A percentile compares a stretch with the other conserved stretches of the same genome.
Evolutionary conservation across 1,140 invertebrate species (phyloP).

Genomic region (Drosophila nebulosa): DNA sequence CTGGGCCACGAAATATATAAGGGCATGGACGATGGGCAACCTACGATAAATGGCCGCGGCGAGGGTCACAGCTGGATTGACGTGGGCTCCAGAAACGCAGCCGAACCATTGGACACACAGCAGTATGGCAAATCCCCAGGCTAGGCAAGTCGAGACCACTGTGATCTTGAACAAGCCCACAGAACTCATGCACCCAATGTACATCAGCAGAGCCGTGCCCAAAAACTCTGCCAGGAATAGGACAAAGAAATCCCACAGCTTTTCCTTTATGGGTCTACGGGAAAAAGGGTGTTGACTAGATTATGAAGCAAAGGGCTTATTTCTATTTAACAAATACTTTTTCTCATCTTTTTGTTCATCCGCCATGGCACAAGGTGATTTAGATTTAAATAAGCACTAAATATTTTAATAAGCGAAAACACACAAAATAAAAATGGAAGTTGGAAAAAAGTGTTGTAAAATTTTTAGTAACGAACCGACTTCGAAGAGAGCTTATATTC

Average conservation of each 20-base stretch:
- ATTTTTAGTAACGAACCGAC: not conserved
- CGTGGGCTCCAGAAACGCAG: conserved; percentile 92
- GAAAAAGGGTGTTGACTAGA: not conserved
- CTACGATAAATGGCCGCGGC: conserved; percentile 84
- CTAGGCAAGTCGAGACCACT: conserved; percentile 55
- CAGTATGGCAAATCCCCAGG: conserved; percentile 70
- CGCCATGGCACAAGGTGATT: not conserved
- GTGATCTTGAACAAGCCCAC: conserved; percentile 34
- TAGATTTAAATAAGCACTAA: not conserved
- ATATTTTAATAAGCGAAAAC: not conserved
- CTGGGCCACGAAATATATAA: conserved; percentile 89
- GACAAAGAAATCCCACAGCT: not conserved
- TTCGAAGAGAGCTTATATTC: not conserved
- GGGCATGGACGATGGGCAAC: conserved; percentile 84
- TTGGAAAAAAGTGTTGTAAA: not conserved
- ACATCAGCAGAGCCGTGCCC: conserved; percentile 88
- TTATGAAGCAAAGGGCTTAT: too few species aligned
- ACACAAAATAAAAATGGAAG: not conserved
- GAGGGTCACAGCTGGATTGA: conserved; percentile 93
- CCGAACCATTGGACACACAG: conserved; percentile 86
- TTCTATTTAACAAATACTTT: not conserved
- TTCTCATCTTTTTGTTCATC: not conserved
- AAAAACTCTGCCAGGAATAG: conserved; percentile 84
- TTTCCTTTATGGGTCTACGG: not conserved
- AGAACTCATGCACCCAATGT: conserved; percentile 89